A percentile compares a stretch with the other conserved stretches of the same genome.
phyloP scores from a whole-genome alignment of 1,140 invertebrate genomes.

The Drosophila yakuba region DNA sequence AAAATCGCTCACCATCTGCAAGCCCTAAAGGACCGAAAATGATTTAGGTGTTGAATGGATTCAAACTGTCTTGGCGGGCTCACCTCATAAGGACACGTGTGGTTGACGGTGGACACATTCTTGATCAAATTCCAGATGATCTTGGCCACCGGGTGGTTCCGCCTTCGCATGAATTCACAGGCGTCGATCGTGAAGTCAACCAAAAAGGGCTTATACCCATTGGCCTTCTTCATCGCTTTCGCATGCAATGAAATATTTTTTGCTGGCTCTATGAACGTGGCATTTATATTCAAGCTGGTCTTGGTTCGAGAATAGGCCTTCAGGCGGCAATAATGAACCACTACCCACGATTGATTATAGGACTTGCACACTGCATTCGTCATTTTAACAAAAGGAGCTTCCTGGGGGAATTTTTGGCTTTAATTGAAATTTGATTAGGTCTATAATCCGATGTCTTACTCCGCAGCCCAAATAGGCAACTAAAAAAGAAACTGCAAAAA shows the following conservation, averaged over 20 bases:
- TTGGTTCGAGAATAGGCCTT: conserved; percentile 37
- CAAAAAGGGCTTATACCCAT: conserved; percentile 36
- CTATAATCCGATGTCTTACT: not conserved
- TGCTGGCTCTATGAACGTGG: conserved; percentile 10
- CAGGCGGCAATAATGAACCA: conserved; percentile 27
- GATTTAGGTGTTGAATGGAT: too few species aligned
- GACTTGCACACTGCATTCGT: conserved; percentile 44
- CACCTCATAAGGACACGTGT: conserved; percentile 36
- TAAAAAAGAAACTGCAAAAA: not conserved
- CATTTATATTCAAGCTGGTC: conserved; percentile 34
- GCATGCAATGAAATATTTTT: conserved; percentile 15
- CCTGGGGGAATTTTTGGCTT: not conserved
- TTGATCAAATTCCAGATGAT: conserved; percentile 3
- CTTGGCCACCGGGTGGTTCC: conserved; percentile 28
- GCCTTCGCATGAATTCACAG: conserved; percentile 36
- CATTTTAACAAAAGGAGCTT: conserved; percentile 22
- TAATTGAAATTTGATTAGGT: not conserved
- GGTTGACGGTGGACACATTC: conserved; percentile 31
- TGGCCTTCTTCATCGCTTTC: conserved; percentile 24
- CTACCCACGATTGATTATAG: conserved; percentile 46
- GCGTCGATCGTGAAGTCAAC: conserved; percentile 28
- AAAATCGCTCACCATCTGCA: conserved; percentile 32
- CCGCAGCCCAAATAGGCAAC: not conserved
- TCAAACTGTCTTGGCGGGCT: not conserved
- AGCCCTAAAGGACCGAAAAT: not conserved